Base-by-base conservation (phyloP, 2,113 vertebrate genomes). In the Takifugu bimaculatus region DNA sequence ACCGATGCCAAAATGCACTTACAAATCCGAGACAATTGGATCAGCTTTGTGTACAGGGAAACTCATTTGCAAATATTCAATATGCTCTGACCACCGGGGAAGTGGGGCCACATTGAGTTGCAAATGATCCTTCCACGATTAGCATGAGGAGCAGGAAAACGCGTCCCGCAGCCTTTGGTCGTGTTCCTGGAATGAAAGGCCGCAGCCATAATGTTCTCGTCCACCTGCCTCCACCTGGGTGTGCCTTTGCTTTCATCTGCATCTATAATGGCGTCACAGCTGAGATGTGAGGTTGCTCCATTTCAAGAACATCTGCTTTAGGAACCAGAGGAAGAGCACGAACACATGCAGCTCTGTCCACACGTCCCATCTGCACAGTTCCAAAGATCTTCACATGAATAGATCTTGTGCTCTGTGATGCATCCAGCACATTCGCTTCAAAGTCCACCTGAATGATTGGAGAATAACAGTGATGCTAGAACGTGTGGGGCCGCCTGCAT, bases 31-130 rank as follows among this genome's bases (percentile, higher is more conserved):
- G 47, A 60, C 57, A 28, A 71, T 14, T 57, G 28, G 39, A 54
- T 60, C 26, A 63, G 35, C 64, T 68, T 63, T 52, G 54, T 54
- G 49, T 42, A 28, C 58, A 70, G 54, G 13, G 35, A 63, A 48
- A 3, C 79, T 86, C 60, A 83, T 88, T 86, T 87, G 84, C 84
- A 84, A 73, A 74, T 86, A 80, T 86, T 81, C 71, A 84, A 80
- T 81, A 74, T 83, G 53, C 62, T 48, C 63, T 85, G 68, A 70
- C 72, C 75, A 39, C 70, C n/a, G 63, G 77, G 79, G 79, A 85
- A 62, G 70, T 67, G 56, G 63, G 51, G 49, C 60, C 48, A 61
- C 54, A 82, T 79, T 84, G 82, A 85, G 78, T 82, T 86, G 84
- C 84, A 86, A 86, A 87, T 88, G 2, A 78, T 56, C 35, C 50